Conservation (phyloP, 2,888 invertebrate species). For the Cryptops parisi region DNA sequence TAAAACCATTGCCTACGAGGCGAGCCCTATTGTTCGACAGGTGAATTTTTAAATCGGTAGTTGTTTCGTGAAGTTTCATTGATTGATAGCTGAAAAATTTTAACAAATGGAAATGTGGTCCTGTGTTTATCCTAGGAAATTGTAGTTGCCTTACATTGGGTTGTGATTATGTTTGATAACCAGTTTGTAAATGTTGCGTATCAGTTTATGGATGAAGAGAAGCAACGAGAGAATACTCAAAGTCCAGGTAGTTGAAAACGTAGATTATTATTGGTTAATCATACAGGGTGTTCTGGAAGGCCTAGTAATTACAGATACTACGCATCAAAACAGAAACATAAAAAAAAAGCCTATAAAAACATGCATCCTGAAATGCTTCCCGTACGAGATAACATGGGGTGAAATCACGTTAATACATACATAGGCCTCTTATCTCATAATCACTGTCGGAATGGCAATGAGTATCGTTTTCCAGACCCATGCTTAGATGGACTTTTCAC, state of each 20-base stretch:
- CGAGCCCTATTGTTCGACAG: slow-evolving; percentile 70
- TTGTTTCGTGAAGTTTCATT: slow-evolving; percentile 1
- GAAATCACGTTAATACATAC: too few species aligned
- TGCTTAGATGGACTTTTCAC: too few species aligned
- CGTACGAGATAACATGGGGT: too few species aligned
- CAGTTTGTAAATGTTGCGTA: slow-evolving; percentile 59
- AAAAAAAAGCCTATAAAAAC: not conserved
- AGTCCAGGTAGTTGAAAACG: not conserved
- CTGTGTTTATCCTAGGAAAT: slow-evolving; percentile 40
- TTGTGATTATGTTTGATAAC: slow-evolving; percentile 72
- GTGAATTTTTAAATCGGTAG: slow-evolving; percentile 33
- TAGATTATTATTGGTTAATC: not conserved
- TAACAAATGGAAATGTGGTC: not conserved
- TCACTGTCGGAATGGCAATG: too few species aligned
- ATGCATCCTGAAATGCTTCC: too few species aligned
- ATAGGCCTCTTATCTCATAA: too few species aligned
- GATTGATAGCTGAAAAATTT: not conserved
- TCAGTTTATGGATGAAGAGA: slow-evolving; percentile 42
- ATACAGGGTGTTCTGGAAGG: not conserved
- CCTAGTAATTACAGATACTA: too few species aligned
- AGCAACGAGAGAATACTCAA: slow-evolving; percentile 10
- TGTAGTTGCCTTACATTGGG: slow-evolving; percentile 71
- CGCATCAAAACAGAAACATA: not conserved
- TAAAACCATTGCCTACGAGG: slow-evolving; percentile 60
- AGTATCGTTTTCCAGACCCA: too few species aligned